phyloP scores from a whole-genome alignment of 2,888 invertebrate genomes.

The Agriopis marginaria region DNA sequence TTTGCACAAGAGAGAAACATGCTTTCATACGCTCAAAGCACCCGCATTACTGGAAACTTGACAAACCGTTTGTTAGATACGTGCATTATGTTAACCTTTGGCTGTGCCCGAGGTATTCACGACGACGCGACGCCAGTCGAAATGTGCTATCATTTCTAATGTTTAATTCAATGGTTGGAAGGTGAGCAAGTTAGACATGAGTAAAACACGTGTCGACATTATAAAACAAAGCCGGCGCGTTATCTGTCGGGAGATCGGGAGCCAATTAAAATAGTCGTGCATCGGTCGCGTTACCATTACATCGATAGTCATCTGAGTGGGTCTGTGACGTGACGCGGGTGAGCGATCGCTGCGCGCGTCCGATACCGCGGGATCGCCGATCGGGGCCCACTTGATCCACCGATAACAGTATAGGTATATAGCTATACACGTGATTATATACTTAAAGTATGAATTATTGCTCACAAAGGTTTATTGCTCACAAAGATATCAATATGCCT shows the following conservation, averaged over 20 bases:
- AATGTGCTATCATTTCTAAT: constrained; percentile 27
- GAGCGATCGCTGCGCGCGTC: constrained; percentile 78
- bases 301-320: constrained; percentile 73
- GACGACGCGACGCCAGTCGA: constrained; percentile 5
- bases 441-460: too few relatives aligned
- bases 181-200: constrained; percentile 57
- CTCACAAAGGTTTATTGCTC: too few relatives aligned
- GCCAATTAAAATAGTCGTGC: constrained; percentile 86
- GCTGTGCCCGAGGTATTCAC: constrained; percentile 44
- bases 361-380: constrained; percentile 3
- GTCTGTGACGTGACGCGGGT: constrained; percentile 73
- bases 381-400: constrained; percentile 5
- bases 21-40: constrained; percentile 64
- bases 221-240: constrained; percentile 75
- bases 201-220: constrained; percentile 76
- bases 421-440: neutral
- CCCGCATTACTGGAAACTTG: constrained; percentile 72
- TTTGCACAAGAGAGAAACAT: constrained; percentile 71
- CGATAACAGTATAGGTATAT: neutral
- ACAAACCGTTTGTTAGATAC: constrained; percentile 58
- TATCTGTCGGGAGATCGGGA: constrained; percentile 78
- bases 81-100: constrained; percentile 58
- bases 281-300: constrained; percentile 82
- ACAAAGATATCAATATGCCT: too few relatives aligned
- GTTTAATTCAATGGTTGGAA: constrained; percentile 33